Conservation (phyloP, 2,888 invertebrate genomes). For the Eulithis testata region DNA sequence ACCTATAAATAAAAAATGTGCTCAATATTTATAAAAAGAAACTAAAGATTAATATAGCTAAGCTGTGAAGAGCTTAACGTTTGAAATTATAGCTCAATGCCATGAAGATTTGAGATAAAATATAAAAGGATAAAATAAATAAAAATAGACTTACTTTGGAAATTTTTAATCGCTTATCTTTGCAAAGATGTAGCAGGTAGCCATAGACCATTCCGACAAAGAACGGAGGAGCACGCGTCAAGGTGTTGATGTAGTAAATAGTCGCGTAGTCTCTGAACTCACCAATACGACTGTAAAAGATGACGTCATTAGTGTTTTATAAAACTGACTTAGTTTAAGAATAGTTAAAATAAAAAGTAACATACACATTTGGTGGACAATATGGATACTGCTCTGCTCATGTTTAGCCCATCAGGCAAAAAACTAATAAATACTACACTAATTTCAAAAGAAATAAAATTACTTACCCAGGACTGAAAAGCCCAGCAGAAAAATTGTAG, state of each 20-base stretch:
- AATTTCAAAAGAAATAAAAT: background rate
- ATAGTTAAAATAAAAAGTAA: too few relatives aligned
- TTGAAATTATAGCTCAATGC: too few relatives aligned
- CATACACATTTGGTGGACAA: too few relatives aligned
- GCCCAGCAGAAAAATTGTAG: constrained; percentile 61
- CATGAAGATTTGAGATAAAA: too few relatives aligned
- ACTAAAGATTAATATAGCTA: too few relatives aligned
- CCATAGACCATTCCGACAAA: constrained; percentile 65
- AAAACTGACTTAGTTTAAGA: too few relatives aligned
- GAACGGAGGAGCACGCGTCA: constrained; percentile 64
- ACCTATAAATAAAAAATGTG: constrained; percentile 46
- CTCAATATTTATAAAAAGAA: background rate
- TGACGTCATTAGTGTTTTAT: background rate
- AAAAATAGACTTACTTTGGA: constrained; percentile 41
- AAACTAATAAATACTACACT: too few relatives aligned
- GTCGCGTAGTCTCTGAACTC: constrained; percentile 45
- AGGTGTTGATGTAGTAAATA: constrained; percentile 61
- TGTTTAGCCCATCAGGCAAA: too few relatives aligned
- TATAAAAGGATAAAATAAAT: too few relatives aligned
- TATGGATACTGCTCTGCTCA: too few relatives aligned
- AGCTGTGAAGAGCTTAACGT: too few relatives aligned
- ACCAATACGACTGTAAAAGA: constrained; percentile 18
- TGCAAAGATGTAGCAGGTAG: constrained; percentile 57
- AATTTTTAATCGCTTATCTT: constrained; percentile 52
- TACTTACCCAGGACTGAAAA: constrained; percentile 69